Percentiles rank a stretch among this genome's conserved stretches.
phyloP scores from a whole-genome alignment of 2,113 vertebrate genomes.

The Anolis sagrei region DNA sequence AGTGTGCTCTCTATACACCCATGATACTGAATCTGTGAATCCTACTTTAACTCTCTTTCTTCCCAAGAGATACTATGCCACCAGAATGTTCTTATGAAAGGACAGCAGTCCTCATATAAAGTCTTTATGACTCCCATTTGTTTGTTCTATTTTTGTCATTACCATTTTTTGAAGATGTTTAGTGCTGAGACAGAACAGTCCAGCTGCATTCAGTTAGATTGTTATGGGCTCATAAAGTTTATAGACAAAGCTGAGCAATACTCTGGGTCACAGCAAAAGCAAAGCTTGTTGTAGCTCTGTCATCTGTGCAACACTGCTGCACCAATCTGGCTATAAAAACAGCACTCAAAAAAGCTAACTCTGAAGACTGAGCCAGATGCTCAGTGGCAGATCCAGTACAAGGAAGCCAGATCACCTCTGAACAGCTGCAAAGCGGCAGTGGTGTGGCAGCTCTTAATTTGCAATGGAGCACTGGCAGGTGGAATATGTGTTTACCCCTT shows the following conservation, averaged over 20 bases:
- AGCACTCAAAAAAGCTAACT: neutral
- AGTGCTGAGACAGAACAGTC: slow-evolving; percentile 7
- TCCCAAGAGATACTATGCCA: neutral
- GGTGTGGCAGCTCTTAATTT: neutral
- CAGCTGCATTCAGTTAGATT: slow-evolving; percentile 33
- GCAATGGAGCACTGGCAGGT: neutral
- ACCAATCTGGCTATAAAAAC: neutral
- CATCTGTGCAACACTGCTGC: neutral
- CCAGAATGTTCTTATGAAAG: slow-evolving; percentile 1
- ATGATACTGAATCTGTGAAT: neutral
- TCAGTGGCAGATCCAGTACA: neutral
- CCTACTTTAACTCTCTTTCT: neutral
- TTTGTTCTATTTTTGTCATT: slow-evolving; percentile 31
- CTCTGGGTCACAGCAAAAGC: neutral
- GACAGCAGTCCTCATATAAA: slow-evolving; percentile 1
- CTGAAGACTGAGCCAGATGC: neutral
- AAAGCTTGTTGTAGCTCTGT: neutral
- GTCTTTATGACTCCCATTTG: slow-evolving; percentile 6
- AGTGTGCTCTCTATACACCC: neutral
- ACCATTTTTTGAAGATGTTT: slow-evolving; percentile 6
- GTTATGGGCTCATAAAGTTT: slow-evolving; percentile 26
- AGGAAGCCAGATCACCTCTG: neutral
- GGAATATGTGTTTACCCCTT: neutral
- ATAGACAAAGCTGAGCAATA: slow-evolving; percentile 28
- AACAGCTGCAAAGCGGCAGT: neutral